phyloP scores from a whole-genome alignment of 2,888 invertebrate species.

The Mechanitis mazaeus region DNA sequence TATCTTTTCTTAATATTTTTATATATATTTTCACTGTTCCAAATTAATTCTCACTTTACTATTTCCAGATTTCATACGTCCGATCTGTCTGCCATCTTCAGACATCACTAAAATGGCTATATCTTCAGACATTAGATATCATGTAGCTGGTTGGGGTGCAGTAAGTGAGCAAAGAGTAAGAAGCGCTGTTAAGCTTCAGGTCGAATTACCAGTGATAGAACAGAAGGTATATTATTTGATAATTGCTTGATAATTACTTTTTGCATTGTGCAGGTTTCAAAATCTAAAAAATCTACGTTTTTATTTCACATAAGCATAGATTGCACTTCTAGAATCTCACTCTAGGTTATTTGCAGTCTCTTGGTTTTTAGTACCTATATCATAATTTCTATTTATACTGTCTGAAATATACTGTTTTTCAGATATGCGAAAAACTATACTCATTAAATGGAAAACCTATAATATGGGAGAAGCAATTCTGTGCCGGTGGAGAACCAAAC shows the following conservation, averaged over 20 bases:
- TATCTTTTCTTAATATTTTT: too few species aligned
- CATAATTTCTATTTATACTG: too few species aligned
- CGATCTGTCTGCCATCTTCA: slow-evolving; percentile 44
- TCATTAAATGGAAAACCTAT: neutral
- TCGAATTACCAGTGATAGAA: slow-evolving; percentile 42
- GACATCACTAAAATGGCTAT: slow-evolving; percentile 22
- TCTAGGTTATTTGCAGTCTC: too few species aligned
- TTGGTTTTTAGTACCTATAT: neutral
- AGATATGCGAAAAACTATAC: slow-evolving; percentile 1
- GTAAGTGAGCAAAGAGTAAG: slow-evolving; percentile 26
- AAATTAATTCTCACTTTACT: too few species aligned
- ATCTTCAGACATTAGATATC: slow-evolving; percentile 32
- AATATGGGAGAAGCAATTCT: slow-evolving; percentile 42
- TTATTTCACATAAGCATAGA: too few species aligned
- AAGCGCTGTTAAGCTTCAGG: slow-evolving; percentile 42
- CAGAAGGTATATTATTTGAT: slow-evolving; percentile 29
- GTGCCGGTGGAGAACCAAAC: slow-evolving; percentile 48
- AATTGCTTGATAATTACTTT: too few species aligned
- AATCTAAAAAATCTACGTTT: too few species aligned
- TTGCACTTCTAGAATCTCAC: too few species aligned
- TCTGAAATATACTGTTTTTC: neutral
- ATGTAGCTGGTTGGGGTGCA: slow-evolving; percentile 50
- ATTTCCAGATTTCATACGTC: slow-evolving; percentile 51
- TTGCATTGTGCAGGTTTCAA: too few species aligned
- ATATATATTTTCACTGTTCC: too few species aligned